Percentiles rank a stretch among this genome's conserved stretches.
These are phyloP conservation scores for Alligator mississippiensis DNA, from an alignment of 2,113 vertebrate genomes.

Conservation along the genomic window DNA sequence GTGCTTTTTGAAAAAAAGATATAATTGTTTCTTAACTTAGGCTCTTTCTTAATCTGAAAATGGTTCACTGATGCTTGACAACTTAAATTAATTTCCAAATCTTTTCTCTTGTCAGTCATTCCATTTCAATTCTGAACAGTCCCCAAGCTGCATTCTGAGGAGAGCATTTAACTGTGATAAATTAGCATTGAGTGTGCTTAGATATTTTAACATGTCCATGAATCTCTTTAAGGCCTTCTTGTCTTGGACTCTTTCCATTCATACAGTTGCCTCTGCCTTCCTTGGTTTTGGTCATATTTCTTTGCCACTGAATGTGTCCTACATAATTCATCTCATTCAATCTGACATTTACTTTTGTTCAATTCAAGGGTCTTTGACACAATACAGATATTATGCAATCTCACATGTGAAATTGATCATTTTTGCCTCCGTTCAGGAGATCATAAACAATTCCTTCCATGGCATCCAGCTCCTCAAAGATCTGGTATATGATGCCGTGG, in stretches of 20 bases:
- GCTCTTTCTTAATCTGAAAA: slow-evolving; percentile 19
- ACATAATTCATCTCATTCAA: slow-evolving; percentile 65
- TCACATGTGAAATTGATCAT: slow-evolving; percentile 67
- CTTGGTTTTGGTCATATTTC: slow-evolving; percentile 59
- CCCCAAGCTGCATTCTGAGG: slow-evolving; percentile 44
- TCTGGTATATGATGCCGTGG: slow-evolving; percentile 75
- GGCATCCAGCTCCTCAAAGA: slow-evolving; percentile 72
- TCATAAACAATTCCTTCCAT: slow-evolving; percentile 65
- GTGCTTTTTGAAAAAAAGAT: slow-evolving; percentile 10
- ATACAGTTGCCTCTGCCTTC: slow-evolving; percentile 48
- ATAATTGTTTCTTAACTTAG: not conserved
- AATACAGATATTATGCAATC: slow-evolving; percentile 59
- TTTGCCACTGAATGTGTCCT: slow-evolving; percentile 53
- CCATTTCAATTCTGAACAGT: slow-evolving; percentile 35
- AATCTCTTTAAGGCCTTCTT: slow-evolving; percentile 68
- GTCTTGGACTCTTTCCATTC: slow-evolving; percentile 68
- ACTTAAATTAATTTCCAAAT: slow-evolving; percentile 41
- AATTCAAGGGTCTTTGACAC: slow-evolving; percentile 62
- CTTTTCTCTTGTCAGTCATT: slow-evolving; percentile 50
- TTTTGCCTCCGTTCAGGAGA: slow-evolving; percentile 62
- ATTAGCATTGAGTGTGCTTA: slow-evolving; percentile 52
- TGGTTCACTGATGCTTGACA: slow-evolving; percentile 48
- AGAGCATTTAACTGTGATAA: slow-evolving; percentile 47
- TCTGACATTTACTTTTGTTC: slow-evolving; percentile 54
- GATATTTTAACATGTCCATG: slow-evolving; percentile 45